phyloP scores from a whole-genome alignment of 2,888 invertebrate genomes.

The Empis livida region DNA sequence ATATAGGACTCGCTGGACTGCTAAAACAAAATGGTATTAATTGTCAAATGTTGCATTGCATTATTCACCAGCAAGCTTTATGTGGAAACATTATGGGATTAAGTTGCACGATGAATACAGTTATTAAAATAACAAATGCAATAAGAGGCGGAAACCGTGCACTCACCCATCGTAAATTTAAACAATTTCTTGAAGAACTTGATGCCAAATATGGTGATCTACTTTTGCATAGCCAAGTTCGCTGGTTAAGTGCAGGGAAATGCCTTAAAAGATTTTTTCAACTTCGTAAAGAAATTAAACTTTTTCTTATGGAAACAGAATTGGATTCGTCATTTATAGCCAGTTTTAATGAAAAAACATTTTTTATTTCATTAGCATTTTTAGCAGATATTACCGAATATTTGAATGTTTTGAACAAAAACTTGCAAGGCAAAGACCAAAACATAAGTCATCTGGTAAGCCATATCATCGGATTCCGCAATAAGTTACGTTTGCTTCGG shows the following conservation, averaged over 20 bases:
- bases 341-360: not conserved
- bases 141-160: not conserved
- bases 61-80: conserved; percentile 7
- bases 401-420: not conserved
- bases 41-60: conserved; percentile 12
- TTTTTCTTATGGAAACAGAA: conserved; percentile 4
- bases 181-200: conserved; percentile 10
- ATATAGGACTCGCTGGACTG: conserved; percentile 2
- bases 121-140: conserved; percentile 2
- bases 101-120: conserved; percentile 7
- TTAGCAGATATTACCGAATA: not conserved
- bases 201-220: conserved; percentile 10
- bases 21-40: conserved; percentile 7
- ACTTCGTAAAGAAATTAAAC: conserved; percentile 8
- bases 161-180: conserved; percentile 6
- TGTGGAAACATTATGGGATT: conserved; percentile 4
- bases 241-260: conserved; percentile 13
- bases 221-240: conserved; percentile 11
- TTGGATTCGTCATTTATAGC: not conserved
- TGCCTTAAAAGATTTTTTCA: conserved; percentile 10
- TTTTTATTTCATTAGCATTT: not conserved
- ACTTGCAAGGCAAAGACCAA: not conserved
- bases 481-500: no score
- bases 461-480: not conserved
- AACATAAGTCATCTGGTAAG: no score